Evolutionary conservation across 2,888 invertebrate genomes (phyloP), one percentile per base, ranked within the genome.

Genomic region (Polylopha cassiicola): DNA sequence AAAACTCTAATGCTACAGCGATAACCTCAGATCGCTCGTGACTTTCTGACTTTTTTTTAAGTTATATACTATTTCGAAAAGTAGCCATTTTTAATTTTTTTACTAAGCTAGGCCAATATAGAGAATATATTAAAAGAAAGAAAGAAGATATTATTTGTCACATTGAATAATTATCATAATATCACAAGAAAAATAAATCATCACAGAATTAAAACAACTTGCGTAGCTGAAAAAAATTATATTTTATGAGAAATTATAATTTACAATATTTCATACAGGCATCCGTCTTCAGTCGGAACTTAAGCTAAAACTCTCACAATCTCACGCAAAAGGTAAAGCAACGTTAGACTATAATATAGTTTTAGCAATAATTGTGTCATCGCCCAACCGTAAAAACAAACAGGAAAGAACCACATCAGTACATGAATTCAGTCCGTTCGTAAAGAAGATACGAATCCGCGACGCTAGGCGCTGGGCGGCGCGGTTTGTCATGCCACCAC

Each of bases 231-330:
- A 86, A 86, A 86, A 86, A 86, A 86, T 86, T 86, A 85, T 86
- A 86, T 86, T 86, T 86, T 86, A 86, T 86, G 86, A 86, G 86
- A 86, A 86, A 86, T 86, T 82, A 86, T 86, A 86, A 86, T 86
- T 86, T 86, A 86, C 86, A 86, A 86, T 86, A 86, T 86, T 86
- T 82, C 82, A 84, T 82, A 78, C 86, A 85, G 77, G 78, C 86
- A 86, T 85, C 81, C 86, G 76, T 86, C 86, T 75, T 84, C 86
- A 85, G 82, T 82, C 86, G 84, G 78, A 85, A 86, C 86, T 86
- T 86, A 86, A 85, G 86, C 86, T 86, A 86, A 84, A 85, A 82
- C 76, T 75, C 79, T 84, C 82, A 85, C 85, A 86, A 84, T 85
- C 85, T 81, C 85, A 84, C 86, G 80, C 84, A 85, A 85, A 85